These are phyloP conservation scores for Aeoliscus strigatus DNA, from an alignment of 2,797 vertebrate genomes.

Conservation along the genomic window DNA sequence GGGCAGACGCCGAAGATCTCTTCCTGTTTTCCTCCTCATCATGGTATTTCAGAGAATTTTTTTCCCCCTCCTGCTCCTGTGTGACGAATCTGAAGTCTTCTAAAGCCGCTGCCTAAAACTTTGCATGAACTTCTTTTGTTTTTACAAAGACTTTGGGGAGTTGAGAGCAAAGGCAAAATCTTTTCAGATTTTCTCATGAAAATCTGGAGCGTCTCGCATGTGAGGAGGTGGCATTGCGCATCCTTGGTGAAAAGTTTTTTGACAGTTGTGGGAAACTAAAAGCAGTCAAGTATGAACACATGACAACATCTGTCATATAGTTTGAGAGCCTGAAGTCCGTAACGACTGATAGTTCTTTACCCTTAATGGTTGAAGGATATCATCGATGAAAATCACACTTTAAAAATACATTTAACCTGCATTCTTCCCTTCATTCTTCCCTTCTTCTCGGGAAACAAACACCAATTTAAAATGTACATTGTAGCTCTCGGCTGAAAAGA, in stretches of 20 bases:
- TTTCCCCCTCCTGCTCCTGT: constrained; percentile 17
- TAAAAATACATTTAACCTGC: too few relatives aligned
- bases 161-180: constrained; percentile 40
- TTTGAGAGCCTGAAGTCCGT: too few relatives aligned
- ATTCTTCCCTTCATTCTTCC: too few relatives aligned
- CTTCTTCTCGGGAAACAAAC: too few relatives aligned
- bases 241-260: constrained; percentile 35
- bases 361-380: too few relatives aligned
- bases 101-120: constrained; percentile 47
- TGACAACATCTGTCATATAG: constrained; percentile 17
- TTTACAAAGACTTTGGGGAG: constrained; percentile 48
- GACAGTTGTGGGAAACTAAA: constrained; percentile 22
- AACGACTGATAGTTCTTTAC: too few relatives aligned
- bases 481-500: too few relatives aligned
- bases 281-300: constrained; percentile 8
- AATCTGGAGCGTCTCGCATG: constrained; percentile 22
- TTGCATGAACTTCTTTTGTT: constrained; percentile 57
- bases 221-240: constrained; percentile 32
- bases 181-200: constrained; percentile 33
- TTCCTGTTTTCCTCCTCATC: constrained; percentile 56
- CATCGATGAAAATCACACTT: too few relatives aligned
- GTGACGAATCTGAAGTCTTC: constrained; percentile 44
- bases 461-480: too few relatives aligned
- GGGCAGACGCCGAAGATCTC: constrained; percentile 44
- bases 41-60: constrained; percentile 41